Percentiles rank a stretch among this genome's conserved stretches.
phyloP scores from a whole-genome alignment of 2,888 invertebrate species.

The Rhagonycha lutea region DNA sequence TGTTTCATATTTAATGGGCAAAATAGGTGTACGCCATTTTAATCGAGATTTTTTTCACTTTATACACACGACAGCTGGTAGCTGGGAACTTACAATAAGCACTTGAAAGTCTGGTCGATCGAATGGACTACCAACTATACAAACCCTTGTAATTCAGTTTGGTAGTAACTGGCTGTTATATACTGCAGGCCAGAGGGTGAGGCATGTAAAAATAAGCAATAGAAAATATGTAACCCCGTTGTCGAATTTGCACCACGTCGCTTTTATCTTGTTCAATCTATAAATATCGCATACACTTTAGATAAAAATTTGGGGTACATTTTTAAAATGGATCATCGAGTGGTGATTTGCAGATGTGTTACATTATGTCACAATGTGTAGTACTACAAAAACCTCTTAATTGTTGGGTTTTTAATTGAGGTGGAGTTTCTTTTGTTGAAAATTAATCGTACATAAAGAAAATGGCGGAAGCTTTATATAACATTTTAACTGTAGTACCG shows the following conservation, averaged over 20 bases:
- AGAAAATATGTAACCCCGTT: constrained; percentile 15
- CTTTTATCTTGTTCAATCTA: constrained; percentile 20
- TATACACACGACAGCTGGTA: constrained; percentile 37
- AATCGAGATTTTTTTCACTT: constrained; percentile 18
- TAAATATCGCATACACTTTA: not conserved
- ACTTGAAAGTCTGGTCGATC: constrained; percentile 40
- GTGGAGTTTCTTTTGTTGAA: constrained; percentile 23
- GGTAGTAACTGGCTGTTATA: constrained; percentile 36
- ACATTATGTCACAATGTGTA: constrained; percentile 11
- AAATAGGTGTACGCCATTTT: constrained; percentile 9
- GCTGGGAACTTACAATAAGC: constrained; percentile 34
- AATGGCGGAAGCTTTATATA: constrained; percentile 21
- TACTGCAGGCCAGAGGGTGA: constrained; percentile 26
- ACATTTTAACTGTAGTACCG: not conserved
- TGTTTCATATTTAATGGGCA: not conserved
- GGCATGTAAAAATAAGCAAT: constrained; percentile 16
- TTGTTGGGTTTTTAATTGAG: constrained; percentile 33
- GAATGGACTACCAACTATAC: constrained; percentile 32
- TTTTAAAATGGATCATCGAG: not conserved
- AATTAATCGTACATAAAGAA: constrained; percentile 29
- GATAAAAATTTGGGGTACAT: not conserved
- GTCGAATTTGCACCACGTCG: constrained; percentile 29
- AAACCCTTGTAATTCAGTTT: constrained; percentile 37
- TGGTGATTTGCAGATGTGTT: constrained; percentile 13
- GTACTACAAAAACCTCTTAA: constrained; percentile 7